Conservation (phyloP, 2,888 invertebrate species). For the Unio delphinus region DNA sequence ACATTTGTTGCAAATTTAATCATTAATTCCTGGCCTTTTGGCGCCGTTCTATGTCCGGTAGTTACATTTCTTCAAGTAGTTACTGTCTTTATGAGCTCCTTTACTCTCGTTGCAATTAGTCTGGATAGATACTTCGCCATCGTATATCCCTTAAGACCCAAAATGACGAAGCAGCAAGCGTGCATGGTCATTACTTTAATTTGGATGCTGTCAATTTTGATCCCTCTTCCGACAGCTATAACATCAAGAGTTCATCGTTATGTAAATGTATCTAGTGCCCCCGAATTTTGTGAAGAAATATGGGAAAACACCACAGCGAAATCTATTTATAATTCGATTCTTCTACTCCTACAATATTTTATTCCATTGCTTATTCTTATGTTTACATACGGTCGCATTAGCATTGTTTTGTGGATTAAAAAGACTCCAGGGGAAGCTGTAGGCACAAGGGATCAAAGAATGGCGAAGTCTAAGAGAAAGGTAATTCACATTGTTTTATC, state of each 20-base stretch:
- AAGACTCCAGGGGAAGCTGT: conserved; percentile 91
- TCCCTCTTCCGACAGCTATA: conserved; percentile 86
- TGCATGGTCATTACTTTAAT: conserved; percentile 81
- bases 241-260: conserved; percentile 75
- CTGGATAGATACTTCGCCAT: conserved; percentile 92
- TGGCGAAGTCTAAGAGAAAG: conserved; percentile 90
- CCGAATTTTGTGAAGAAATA: conserved; percentile 47
- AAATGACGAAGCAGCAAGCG: conserved; percentile 83
- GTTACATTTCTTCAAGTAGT: conserved; percentile 84
- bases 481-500: conserved; percentile 73
- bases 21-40: conserved; percentile 90
- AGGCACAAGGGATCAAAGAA: conserved; percentile 84
- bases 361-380: conserved; percentile 87
- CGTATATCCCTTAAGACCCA: conserved; percentile 87
- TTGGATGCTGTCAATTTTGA: conserved; percentile 84
- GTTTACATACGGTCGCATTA: conserved; percentile 90
- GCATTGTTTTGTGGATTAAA: conserved; percentile 90
- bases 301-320: conserved; percentile 44
- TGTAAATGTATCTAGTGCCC: conserved; percentile 42
- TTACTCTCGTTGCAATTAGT: conserved; percentile 91
- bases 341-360: conserved; percentile 88
- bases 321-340: conserved; percentile 81
- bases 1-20: conserved; percentile 83
- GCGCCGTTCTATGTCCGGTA: conserved; percentile 83
- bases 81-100: conserved; percentile 82